Evolutionary conservation across 2,797 vertebrate species (phyloP).

Genomic region (Phrynocephalus guinanensis): DNA sequence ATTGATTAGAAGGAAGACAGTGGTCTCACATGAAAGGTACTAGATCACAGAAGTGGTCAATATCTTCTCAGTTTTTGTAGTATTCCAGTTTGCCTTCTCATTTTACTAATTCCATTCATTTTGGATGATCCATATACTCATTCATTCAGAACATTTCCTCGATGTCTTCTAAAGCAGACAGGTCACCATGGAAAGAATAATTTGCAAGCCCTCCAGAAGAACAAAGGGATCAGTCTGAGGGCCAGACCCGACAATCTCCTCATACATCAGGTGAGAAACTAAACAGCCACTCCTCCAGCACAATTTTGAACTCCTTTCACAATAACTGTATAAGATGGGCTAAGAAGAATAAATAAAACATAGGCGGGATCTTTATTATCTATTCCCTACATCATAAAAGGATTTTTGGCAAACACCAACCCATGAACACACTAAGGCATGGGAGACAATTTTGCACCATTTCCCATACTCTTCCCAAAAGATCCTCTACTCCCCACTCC

Average conservation of each 20-base stretch:
- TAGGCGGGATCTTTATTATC: neutral
- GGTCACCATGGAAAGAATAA: conserved; percentile 1
- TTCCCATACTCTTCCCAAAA: neutral
- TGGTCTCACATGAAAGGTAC: conserved; percentile 9
- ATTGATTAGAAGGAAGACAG: conserved; percentile 14
- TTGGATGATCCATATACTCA: neutral
- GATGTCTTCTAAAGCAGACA: neutral
- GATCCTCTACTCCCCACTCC: too few relatives aligned
- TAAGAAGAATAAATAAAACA: neutral
- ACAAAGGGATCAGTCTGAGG: too few relatives aligned
- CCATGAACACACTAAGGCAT: too few relatives aligned
- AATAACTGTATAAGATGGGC: too few relatives aligned
- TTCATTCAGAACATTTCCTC: neutral
- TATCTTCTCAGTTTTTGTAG: neutral
- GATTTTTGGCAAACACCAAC: too few relatives aligned
- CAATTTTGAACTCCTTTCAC: neutral
- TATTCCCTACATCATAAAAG: too few relatives aligned
- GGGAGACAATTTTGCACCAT: neutral
- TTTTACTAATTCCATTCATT: neutral
- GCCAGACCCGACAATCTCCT: too few relatives aligned
- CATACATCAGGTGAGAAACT: too few relatives aligned
- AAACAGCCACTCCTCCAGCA: neutral
- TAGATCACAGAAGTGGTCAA: conserved; percentile 4
- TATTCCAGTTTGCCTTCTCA: neutral
- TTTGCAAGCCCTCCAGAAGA: too few relatives aligned